Evolutionary conservation across 2,888 invertebrate genomes (phyloP).

Genomic region (Balanococcus diminutus): DNA sequence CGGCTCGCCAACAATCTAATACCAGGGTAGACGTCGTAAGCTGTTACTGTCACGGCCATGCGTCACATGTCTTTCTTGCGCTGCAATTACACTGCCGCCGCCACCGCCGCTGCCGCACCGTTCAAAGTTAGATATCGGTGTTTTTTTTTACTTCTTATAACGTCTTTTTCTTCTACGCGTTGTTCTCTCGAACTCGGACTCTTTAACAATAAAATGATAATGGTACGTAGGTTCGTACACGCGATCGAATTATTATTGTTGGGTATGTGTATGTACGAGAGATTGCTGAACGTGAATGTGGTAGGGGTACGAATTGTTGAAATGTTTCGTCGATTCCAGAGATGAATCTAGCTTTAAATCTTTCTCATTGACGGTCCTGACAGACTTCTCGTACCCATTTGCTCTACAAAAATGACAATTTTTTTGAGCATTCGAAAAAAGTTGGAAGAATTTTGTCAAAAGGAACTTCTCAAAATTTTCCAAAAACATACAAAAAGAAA

Average conservation of each 20-base stretch:
- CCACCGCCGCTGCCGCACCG: background rate
- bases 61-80: constrained; percentile 12
- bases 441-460: too few species aligned
- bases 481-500: too few species aligned
- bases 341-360: too few species aligned
- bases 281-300: background rate
- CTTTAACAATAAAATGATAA: constrained; percentile 15
- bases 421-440: too few species aligned
- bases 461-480: too few species aligned
- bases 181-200: constrained; percentile 18
- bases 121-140: background rate
- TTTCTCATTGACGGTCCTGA: too few species aligned
- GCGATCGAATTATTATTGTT: constrained; percentile 20
- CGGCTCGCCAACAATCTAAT: constrained; percentile 19
- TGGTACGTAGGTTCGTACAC: constrained; percentile 1
- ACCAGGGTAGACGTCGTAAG: constrained; percentile 26
- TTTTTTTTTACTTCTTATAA: background rate
- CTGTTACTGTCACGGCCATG: constrained; percentile 27
- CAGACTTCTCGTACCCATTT: too few species aligned
- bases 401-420: too few species aligned
- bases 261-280: background rate
- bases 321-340: background rate
- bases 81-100: background rate
- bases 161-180: background rate
- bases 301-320: background rate